A percentile compares a stretch with the other conserved stretches of the same genome.
These are phyloP conservation scores for Xiphydria camelus DNA, from an alignment of 2,888 invertebrate genomes.

Conservation along the genomic window DNA sequence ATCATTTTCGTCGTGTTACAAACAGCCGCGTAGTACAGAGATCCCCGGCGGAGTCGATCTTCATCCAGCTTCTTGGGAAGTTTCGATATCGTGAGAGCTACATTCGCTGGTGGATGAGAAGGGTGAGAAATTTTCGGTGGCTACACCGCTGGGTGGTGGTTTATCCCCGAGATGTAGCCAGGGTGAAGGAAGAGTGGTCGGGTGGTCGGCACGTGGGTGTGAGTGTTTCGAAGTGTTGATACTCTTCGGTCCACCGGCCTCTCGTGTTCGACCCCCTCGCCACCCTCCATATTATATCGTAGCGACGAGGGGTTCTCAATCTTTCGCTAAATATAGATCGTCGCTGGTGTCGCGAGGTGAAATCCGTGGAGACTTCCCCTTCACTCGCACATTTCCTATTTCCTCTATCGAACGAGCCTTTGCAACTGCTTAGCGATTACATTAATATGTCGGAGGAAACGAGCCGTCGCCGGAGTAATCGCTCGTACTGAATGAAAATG, in stretches of 20 bases:
- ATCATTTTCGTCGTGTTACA: no score
- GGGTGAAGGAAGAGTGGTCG: constrained; percentile 4
- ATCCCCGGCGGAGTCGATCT: no score
- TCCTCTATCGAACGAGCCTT: no score
- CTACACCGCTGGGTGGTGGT: constrained; percentile 10
- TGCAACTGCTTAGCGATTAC: no score
- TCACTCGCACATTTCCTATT: no score
- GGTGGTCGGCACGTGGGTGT: constrained; percentile 19
- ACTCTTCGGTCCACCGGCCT: constrained; percentile 24
- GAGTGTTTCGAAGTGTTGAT: constrained; percentile 34
- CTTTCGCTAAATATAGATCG: no score
- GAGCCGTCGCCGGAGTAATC: no score
- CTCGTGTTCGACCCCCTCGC: constrained; percentile 5
- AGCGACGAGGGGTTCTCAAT: constrained; percentile 9
- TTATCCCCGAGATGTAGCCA: constrained; percentile 7
- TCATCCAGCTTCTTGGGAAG: not conserved
- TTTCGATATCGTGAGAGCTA: not conserved
- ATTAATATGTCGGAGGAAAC: no score
- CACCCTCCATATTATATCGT: constrained; percentile 12
- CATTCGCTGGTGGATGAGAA: not conserved
- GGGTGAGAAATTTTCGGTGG: not conserved
- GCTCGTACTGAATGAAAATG: no score
- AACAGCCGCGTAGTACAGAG: no score
- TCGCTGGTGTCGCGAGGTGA: no score
- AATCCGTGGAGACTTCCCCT: no score